Base-by-base conservation (phyloP, 2,888 invertebrate species). In the Polyommatus icarus region DNA sequence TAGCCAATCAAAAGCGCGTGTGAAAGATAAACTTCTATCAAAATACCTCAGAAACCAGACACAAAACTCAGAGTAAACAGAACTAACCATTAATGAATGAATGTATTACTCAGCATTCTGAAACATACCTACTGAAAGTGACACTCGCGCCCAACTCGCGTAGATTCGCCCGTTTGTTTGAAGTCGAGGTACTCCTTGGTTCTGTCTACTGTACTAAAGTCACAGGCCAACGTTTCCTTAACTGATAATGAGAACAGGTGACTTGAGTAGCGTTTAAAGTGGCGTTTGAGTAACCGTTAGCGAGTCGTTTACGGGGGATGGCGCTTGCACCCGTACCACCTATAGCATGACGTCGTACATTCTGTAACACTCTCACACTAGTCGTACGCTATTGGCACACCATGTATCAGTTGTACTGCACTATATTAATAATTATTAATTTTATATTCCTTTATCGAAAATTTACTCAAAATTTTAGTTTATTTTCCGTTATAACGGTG, bases 251-350 rank as follows among this genome's bases (percentile, higher is more conserved):
- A 29, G 15, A 15, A 29, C 29, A 67, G 1, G 29, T 29, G 29
- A 67, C 29, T 6, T 78, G 79, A 78, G 57, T 76, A n/a, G 5
- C 24, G 3, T 5, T 29, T 67, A 32, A 15, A 32, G 67, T 67
- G 1, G 29, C 67, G 29, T 67, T 67, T 32, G 4, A 67, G 67
- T 67, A 18, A 54, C 20, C 24, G 57, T 1, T 73, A 50, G 29
- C n/a, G 73, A 54, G 18, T 80, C 77, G 88, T 90, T 90, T 89
- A 89, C 90, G 90, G 87, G 89, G 86, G 88, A 88, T 84, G 82
- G 82, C 83, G 90, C 91, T 93, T 92, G 93, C 93, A 93, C 93
- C 89, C 90, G 93, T 92, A 90, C 92, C 91, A 90, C 92, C 89
- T 88, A 86, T 85, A 90, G 93, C 93, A 93, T 93, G 93, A 90